Base-by-base conservation (phyloP, 92 coral and sea anemone species). In the Palythoa grandiflora region DNA sequence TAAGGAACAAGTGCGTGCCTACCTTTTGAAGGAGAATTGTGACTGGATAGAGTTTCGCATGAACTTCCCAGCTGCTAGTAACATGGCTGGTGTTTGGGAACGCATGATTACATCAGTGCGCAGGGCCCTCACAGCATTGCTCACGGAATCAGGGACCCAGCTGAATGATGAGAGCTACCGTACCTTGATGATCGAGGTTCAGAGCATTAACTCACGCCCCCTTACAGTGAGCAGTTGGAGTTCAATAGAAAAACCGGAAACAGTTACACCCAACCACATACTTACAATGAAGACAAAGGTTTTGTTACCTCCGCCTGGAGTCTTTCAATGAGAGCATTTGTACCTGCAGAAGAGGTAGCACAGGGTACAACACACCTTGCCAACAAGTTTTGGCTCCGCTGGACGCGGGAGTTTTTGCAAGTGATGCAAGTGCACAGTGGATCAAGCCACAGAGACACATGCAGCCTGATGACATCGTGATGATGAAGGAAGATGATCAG, bases 21-120 rank as follows among this genome's bases (percentile, higher is more conserved):
- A 57, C 78, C 70, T 91, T 52, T 71, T 87, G 28, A 28, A 28
- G 28, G 28, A 28, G 28, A 28, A 28, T 28, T 28, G 28, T 28
- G 28, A 28, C 28, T 90, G 87, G 87, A 87, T 91, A 9, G 75
- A 74, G 68, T 70, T 90, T 80, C 35, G 75, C 39, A 91, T 87
- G 93, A 91, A 91, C 68, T 87, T 84, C 44, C 86, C 93, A 3
- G 70, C 91, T 17, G 88, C 93, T 21, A 91, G 91, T 37, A 80
- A 87, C 86, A 73, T 76, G 68, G 93, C 90, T 2, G 90, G 93
- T 57, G 83, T 88, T 9, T 90, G 91, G 93, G 91, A 91, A 65
- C 55, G 91, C 13, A 88, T 80, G 63, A 87, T 91, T 17, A n/a
- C 87, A 12, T 68, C 85, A 15, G 93, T 87, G 36, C 52, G 89